Percentiles rank a stretch among this genome's conserved stretches.
phyloP scores from a whole-genome alignment of 2,113 vertebrate species.

The Chrysochloris asiatica region DNA sequence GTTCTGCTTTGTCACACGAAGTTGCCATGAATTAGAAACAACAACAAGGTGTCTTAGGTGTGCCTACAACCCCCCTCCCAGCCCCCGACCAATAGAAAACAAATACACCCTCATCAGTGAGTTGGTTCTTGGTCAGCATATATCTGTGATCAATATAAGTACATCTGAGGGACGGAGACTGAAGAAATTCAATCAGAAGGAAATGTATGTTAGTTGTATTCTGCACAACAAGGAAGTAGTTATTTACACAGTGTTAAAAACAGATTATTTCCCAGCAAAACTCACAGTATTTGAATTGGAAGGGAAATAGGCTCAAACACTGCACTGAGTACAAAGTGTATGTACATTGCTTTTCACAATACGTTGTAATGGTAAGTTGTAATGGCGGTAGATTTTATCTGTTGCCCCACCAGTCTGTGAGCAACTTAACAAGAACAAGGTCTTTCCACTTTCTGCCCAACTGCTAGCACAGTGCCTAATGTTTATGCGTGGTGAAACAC shows the following conservation, averaged over 20 bases:
- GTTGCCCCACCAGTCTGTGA: background rate
- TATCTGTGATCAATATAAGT: background rate
- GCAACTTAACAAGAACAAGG: background rate
- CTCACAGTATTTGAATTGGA: background rate
- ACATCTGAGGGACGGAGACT: background rate
- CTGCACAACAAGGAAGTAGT: background rate
- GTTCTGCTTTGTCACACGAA: background rate
- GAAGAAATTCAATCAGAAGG: background rate
- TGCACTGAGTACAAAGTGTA: background rate
- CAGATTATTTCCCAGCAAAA: background rate
- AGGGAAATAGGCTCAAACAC: background rate
- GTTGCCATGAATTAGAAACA: background rate
- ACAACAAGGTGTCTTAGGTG: too few relatives aligned
- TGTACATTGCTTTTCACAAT: background rate
- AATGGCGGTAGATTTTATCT: too few relatives aligned
- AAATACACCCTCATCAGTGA: background rate
- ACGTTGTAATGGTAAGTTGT: background rate
- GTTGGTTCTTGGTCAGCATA: background rate
- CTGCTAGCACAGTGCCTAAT: background rate
- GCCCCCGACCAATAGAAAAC: too few relatives aligned
- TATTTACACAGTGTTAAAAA: conserved; percentile 24
- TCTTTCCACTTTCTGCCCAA: background rate
- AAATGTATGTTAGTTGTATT: background rate
- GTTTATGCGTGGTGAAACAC: background rate
- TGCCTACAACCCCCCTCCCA: too few relatives aligned